These are phyloP conservation scores for Melanotaenia trifasciata DNA, from an alignment of 2,797 vertebrate species.

Conservation along the genomic window DNA sequence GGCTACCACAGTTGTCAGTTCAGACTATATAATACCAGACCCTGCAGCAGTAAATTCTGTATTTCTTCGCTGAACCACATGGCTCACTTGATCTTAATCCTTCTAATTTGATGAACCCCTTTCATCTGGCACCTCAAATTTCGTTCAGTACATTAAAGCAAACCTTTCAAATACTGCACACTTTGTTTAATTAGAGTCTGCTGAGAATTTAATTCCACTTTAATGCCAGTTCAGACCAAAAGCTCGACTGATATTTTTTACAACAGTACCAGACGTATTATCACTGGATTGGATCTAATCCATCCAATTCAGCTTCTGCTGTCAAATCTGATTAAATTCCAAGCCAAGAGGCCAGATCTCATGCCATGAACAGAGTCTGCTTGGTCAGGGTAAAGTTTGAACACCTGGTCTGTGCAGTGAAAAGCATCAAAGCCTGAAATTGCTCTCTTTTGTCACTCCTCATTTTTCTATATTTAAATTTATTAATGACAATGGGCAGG, in stretches of 20 bases:
- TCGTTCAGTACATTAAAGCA: background rate
- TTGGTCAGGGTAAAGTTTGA: slow-evolving; percentile 4
- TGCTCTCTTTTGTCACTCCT: background rate
- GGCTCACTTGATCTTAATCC: slow-evolving; percentile 37
- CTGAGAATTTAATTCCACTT: slow-evolving; percentile 15
- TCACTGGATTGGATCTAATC: background rate
- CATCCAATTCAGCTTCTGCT: slow-evolving; percentile 1
- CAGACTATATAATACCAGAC: background rate
- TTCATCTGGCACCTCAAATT: slow-evolving; percentile 27
- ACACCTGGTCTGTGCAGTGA: slow-evolving; percentile 4
- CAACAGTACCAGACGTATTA: slow-evolving; percentile 3
- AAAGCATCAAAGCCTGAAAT: slow-evolving; percentile 18
- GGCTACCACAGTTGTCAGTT: background rate
- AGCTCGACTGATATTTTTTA: background rate
- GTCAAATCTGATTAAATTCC: slow-evolving; percentile 4
- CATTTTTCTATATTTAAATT: slow-evolving; percentile 15
- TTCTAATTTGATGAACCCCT: slow-evolving; percentile 43
- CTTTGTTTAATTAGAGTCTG: slow-evolving; percentile 17
- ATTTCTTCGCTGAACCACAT: background rate
- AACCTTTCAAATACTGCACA: background rate
- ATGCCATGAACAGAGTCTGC: slow-evolving; percentile 2
- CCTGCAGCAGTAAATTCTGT: background rate
- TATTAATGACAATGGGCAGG: slow-evolving; percentile 14
- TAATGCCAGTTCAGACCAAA: slow-evolving; percentile 13
- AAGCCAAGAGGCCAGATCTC: background rate